Conservation (phyloP, 2,113 vertebrate genomes). For the Thryonomys swinderianus region DNA sequence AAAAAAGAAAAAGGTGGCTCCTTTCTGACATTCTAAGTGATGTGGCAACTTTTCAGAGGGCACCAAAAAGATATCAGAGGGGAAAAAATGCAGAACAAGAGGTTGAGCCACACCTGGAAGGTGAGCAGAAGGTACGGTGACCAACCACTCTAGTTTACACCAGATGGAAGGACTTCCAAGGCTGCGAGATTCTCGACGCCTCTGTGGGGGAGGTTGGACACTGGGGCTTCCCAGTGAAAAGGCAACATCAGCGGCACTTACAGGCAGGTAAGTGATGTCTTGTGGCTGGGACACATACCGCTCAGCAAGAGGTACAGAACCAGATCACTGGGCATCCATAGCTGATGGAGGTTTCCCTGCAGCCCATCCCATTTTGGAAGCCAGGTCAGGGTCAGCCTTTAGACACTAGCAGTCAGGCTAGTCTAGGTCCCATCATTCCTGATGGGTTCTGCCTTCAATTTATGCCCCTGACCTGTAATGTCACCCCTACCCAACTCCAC, state of each 20-base stretch:
- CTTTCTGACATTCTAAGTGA: background rate
- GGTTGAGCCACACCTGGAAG: background rate
- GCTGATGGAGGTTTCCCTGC: background rate
- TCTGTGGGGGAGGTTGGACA: accelerated
- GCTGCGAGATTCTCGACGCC: background rate
- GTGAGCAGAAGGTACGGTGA: background rate
- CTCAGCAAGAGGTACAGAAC: background rate
- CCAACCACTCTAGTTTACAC: background rate
- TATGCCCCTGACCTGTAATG: background rate
- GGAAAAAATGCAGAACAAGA: background rate
- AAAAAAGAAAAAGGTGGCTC: too few relatives aligned
- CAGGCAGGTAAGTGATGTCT: background rate
- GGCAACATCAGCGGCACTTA: background rate
- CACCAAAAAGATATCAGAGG: background rate
- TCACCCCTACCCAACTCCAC: background rate
- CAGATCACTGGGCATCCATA: background rate
- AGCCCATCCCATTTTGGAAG: background rate
- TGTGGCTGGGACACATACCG: background rate
- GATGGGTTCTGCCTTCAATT: background rate
- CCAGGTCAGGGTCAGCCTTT: background rate
- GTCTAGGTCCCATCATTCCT: background rate
- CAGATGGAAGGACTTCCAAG: background rate
- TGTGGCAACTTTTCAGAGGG: background rate
- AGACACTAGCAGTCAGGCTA: background rate
- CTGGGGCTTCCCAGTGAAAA: background rate